Percentiles rank a stretch among this genome's conserved stretches.
Evolutionary conservation across 2,888 invertebrate genomes (phyloP).

Genomic region (Elgonia sp.): DNA sequence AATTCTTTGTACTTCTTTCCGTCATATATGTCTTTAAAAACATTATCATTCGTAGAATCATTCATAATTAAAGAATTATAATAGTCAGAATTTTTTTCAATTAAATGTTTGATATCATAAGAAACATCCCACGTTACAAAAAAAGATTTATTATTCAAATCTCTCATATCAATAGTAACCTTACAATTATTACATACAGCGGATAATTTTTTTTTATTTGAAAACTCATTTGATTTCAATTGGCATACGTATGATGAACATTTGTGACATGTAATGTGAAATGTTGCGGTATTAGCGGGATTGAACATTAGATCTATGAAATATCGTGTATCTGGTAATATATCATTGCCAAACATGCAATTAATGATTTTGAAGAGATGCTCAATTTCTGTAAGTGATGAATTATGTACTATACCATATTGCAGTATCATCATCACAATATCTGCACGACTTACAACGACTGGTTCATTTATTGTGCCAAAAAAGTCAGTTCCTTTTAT

Average conservation of each 20-base stretch:
- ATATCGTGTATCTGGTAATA: conserved; percentile 1
- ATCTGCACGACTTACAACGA: conserved; percentile 32
- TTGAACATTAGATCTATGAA: background rate
- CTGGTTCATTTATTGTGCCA: background rate
- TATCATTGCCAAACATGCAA: background rate
- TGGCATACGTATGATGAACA: conserved; percentile 2
- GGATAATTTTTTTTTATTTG: background rate
- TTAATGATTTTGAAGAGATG: conserved; percentile 1
- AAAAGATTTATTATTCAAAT: background rate
- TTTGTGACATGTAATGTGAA: conserved; percentile 2
- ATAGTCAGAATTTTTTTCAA: conserved; percentile 2
- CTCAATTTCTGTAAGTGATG: conserved; percentile 4
- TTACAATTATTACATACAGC: background rate
- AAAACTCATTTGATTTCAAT: background rate
- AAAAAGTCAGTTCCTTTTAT: too few relatives aligned
- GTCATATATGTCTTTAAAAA: background rate
- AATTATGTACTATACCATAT: conserved; percentile 22
- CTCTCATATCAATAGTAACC: background rate
- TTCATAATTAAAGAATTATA: background rate
- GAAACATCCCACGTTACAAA: conserved; percentile 6
- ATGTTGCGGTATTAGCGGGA: background rate
- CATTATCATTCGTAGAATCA: background rate
- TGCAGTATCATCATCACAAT: conserved; percentile 26
- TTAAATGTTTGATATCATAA: background rate
- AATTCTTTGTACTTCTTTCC: conserved; percentile 1